phyloP scores from a whole-genome alignment of 2,888 invertebrate species.

The Trachelus tabidus region DNA sequence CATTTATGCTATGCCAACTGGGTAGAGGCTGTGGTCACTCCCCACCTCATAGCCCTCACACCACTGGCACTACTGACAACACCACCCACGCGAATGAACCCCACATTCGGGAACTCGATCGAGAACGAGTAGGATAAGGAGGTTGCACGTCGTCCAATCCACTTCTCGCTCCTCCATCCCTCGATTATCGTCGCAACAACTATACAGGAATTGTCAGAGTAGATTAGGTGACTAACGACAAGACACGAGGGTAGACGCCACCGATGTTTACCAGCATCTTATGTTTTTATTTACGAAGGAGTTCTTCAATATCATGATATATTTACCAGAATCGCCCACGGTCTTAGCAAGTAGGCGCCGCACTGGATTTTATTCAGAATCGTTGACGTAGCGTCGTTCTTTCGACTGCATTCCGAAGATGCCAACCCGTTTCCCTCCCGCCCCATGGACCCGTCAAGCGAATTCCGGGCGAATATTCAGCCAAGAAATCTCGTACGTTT shows the following conservation, averaged over 20 bases:
- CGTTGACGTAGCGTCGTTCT: conserved; percentile 13
- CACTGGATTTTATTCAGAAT: conserved; percentile 9
- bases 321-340: conserved; percentile 36
- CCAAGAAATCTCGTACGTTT: background rate
- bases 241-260: conserved; percentile 13
- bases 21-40: conserved; percentile 12
- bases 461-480: background rate
- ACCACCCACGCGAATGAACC: conserved; percentile 11
- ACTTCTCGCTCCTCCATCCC: background rate
- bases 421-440: background rate
- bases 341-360: conserved; percentile 17
- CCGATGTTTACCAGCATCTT: conserved; percentile 7
- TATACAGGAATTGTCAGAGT: background rate
- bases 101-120: background rate
- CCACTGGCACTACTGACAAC: conserved; percentile 7
- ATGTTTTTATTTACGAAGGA: conserved; percentile 7
- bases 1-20: conserved; percentile 57
- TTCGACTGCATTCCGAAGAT: conserved; percentile 25
- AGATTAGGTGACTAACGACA: background rate
- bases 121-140: background rate
- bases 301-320: conserved; percentile 14
- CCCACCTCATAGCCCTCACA: background rate
- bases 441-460: background rate
- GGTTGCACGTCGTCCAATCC: background rate
- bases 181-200: background rate